Evolutionary conservation across 2,888 invertebrate genomes (phyloP).

Genomic region (Rhamnusium bicolor): DNA sequence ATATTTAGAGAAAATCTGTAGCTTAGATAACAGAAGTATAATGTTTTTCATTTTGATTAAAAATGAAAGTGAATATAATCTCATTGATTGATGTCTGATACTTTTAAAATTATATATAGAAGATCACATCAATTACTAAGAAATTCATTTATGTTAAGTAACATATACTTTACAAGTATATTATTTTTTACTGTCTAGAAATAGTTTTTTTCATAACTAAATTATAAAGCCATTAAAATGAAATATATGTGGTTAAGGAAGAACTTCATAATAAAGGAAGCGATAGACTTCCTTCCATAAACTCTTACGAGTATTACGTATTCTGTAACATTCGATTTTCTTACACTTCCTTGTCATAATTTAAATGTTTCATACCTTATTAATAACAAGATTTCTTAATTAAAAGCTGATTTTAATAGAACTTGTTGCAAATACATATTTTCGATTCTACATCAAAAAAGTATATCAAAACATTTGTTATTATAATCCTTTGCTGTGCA

Average conservation of each 20-base stretch:
- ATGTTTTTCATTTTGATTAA: background rate
- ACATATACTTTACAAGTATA: background rate
- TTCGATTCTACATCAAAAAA: too few species aligned
- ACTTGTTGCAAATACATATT: too few species aligned
- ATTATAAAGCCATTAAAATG: background rate
- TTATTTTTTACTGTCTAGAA: background rate
- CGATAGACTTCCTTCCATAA: background rate
- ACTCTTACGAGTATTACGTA: background rate
- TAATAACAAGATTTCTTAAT: too few species aligned
- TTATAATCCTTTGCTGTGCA: too few species aligned
- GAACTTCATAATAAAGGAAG: conserved; percentile 1
- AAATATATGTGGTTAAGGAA: background rate
- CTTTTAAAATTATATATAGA: background rate
- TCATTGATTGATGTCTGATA: background rate
- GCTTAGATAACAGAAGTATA: too few species aligned
- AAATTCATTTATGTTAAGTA: background rate
- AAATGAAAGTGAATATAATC: background rate
- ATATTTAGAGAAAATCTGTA: too few species aligned
- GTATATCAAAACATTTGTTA: too few species aligned
- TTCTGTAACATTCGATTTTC: background rate
- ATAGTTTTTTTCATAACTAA: background rate
- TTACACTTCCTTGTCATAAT: background rate
- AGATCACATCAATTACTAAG: background rate
- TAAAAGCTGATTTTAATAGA: too few species aligned
- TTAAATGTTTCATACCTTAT: background rate